Evolutionary conservation across 2,113 vertebrate species (phyloP), one percentile per base, ranked within the genome.

Genomic region (Periophthalmus modestus): DNA sequence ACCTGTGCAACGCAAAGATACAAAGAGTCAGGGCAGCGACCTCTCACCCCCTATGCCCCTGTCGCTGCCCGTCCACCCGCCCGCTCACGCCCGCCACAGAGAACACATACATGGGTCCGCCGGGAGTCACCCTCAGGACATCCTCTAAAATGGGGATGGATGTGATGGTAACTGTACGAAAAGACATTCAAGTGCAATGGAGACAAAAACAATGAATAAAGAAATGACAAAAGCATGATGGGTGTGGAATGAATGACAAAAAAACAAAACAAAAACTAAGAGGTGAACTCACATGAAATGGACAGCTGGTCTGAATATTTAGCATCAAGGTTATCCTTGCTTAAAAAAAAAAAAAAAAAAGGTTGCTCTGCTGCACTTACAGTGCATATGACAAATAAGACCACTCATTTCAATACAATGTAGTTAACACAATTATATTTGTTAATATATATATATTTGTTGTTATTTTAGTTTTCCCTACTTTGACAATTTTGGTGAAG

Each of bases 1-100:
- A 94, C 93, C 94, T 94, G 94, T 94, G 93, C 91, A 94, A 94
- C 88, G 93, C 93, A 94, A 94, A 94, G 93, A 94, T 89, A 94
- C 87, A 94, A 91, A 93, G 92, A 94, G 93, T 94, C 93, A 94
- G 92, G 92, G 90, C 91, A 91, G 92, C 92, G 92, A 89, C 91
- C 93, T 92, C 91, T 90, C 72, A 87, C 81, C 85, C 80, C 81
- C 68, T 81, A 72, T 78, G 72, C 83, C 79, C 61, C 54, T 55
- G 52, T 90, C 93, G 92, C 91, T 28, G 28, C 28, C 28, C 28
- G 28, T 28, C 89, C 72, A 85, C 78, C 86, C 80, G 75, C 68
- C 73, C 78, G 70, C 84, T 77, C 46, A 71, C 71, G 72, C 69
- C 71, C 66, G 13, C 71, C 57, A 82, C 70, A 62, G 12, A n/a